A percentile compares a stretch with the other conserved stretches of the same genome.
Evolutionary conservation across 2,113 vertebrate species (phyloP).

Genomic region (Forbesichthys papilliferus): DNA sequence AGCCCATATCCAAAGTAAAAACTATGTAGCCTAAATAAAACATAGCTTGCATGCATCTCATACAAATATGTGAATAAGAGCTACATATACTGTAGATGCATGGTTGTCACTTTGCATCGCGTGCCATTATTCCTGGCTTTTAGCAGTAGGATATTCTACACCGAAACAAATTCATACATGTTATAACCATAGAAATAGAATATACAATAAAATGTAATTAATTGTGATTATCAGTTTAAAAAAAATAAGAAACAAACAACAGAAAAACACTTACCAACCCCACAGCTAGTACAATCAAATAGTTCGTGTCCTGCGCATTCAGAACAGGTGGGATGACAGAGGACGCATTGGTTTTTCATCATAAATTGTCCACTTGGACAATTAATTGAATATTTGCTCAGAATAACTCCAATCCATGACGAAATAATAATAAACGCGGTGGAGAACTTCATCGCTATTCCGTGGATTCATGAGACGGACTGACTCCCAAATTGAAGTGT

Average conservation of each 20-base stretch:
- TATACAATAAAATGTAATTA: neutral
- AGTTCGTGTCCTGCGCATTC: conserved; percentile 76
- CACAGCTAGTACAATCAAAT: conserved; percentile 76
- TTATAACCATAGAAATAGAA: neutral
- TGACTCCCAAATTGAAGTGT: neutral
- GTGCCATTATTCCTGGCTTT: too few relatives aligned
- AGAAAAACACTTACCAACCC: conserved; percentile 65
- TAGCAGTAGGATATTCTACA: neutral
- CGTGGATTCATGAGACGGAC: conserved; percentile 32
- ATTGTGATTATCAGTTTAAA: neutral
- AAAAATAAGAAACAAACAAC: neutral
- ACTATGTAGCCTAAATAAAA: neutral
- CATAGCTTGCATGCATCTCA: neutral
- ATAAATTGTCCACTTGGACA: conserved; percentile 74
- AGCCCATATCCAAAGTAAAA: neutral
- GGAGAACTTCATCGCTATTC: conserved; percentile 57
- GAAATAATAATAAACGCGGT: conserved; percentile 34
- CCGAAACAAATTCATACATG: too few relatives aligned
- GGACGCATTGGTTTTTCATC: conserved; percentile 74
- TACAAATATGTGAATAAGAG: neutral
- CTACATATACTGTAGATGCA: too few relatives aligned
- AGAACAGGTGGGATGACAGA: conserved; percentile 76
- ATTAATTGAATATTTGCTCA: conserved; percentile 44
- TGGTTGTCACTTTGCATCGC: neutral
- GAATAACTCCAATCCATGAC: conserved; percentile 33